phyloP scores from a whole-genome alignment of 2,888 invertebrate species.

The Epirrhoe tristata region DNA sequence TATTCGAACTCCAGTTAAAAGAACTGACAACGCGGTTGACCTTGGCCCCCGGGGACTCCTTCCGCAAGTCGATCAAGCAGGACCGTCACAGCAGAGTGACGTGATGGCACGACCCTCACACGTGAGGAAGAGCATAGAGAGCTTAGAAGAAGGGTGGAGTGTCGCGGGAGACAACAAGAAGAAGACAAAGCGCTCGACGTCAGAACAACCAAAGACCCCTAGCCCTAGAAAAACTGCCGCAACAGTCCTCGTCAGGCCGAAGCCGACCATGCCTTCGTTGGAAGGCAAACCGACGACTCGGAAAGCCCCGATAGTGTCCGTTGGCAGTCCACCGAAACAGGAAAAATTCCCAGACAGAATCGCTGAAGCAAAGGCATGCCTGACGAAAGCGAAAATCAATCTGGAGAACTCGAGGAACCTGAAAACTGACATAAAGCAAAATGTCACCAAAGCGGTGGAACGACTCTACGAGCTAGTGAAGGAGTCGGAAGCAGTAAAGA shows the following conservation, averaged over 20 bases:
- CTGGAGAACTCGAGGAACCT: neutral
- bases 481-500: neutral
- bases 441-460: neutral
- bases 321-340: neutral
- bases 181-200: neutral
- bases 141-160: neutral
- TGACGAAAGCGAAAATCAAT: neutral
- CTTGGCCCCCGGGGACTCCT: too few relatives aligned
- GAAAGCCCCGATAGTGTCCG: neutral
- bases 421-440: neutral
- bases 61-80: neutral
- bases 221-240: neutral
- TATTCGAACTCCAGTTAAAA: neutral
- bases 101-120: neutral
- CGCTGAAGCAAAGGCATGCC: neutral
- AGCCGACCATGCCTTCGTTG: neutral
- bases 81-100: neutral
- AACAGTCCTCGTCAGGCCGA: neutral
- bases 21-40: neutral
- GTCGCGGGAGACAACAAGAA: neutral
- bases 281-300: neutral
- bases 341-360: neutral
- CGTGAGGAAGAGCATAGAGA: neutral
- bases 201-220: neutral
- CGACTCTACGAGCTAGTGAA: constrained; percentile 1